Evolutionary conservation across 2,797 vertebrate genomes (phyloP).

Genomic region (Ceryle rudis): DNA sequence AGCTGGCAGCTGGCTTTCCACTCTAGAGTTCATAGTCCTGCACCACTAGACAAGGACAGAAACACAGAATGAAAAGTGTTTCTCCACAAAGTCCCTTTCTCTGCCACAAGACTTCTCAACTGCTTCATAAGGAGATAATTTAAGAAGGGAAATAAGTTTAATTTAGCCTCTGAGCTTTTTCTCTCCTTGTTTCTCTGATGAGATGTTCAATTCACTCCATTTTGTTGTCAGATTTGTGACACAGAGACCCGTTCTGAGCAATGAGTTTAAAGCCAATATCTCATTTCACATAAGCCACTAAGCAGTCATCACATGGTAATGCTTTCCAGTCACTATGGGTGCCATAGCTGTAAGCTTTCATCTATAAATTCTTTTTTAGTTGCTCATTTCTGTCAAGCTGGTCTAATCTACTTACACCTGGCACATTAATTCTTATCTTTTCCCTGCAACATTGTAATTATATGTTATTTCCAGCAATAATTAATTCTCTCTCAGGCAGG

Average conservation of each 20-base stretch:
- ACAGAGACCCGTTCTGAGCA: slow-evolving; percentile 42
- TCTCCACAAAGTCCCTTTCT: background rate
- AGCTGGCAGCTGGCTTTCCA: background rate
- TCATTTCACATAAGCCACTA: slow-evolving; percentile 66
- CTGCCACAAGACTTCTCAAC: background rate
- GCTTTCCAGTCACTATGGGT: slow-evolving; percentile 46
- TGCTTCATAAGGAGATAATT: background rate
- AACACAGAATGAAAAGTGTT: background rate
- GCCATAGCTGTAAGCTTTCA: slow-evolving; percentile 68
- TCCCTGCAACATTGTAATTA: slow-evolving; percentile 78
- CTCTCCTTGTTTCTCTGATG: background rate
- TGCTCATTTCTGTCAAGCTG: slow-evolving; percentile 74
- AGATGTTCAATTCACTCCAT: slow-evolving; percentile 46
- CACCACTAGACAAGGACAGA: background rate
- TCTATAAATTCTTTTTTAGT: slow-evolving; percentile 74
- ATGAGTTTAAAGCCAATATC: slow-evolving; percentile 62
- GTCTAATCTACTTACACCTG: slow-evolving; percentile 79
- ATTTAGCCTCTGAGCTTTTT: slow-evolving; percentile 8
- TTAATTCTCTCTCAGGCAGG: slow-evolving; percentile 72
- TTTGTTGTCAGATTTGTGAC: slow-evolving; percentile 64
- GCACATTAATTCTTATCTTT: slow-evolving; percentile 80
- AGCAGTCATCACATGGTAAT: slow-evolving; percentile 57
- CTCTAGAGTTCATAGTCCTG: background rate
- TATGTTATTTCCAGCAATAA: slow-evolving; percentile 79
- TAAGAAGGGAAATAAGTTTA: slow-evolving; percentile 8